Evolutionary conservation across 2,888 invertebrate species (phyloP).

Genomic region (Harpagoxenus sublaevis): DNA sequence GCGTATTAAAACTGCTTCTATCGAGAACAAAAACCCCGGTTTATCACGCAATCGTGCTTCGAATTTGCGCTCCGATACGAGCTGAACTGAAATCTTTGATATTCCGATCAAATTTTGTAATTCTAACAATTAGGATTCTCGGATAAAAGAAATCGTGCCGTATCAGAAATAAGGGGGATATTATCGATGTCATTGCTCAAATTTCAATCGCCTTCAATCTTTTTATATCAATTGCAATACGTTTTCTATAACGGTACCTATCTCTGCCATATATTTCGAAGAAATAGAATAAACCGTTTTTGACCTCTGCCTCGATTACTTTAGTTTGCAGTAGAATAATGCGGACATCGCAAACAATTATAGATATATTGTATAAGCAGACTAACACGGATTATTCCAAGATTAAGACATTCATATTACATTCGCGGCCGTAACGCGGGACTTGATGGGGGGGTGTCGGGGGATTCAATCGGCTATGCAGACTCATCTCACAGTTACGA

Average conservation of each 20-base stretch:
- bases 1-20: neutral
- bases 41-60: neutral
- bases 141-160: neutral
- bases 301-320: neutral
- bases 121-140: neutral
- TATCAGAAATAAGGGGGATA: neutral
- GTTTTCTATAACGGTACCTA: neutral
- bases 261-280: neutral
- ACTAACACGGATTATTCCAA: neutral
- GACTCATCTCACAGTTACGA: neutral
- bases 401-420: conserved; percentile 5
- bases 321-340: neutral
- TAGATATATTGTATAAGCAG: neutral
- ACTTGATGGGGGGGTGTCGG: neutral
- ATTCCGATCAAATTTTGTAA: neutral
- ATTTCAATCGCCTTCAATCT: neutral
- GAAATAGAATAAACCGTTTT: neutral
- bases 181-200: neutral
- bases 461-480: conserved; percentile 32
- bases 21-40: neutral
- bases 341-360: neutral
- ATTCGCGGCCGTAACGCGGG: neutral
- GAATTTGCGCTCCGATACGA: neutral
- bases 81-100: neutral
- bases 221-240: neutral